Evolutionary conservation across 2,113 vertebrate genomes (phyloP).

Genomic region (Daphoenositta chrysoptera): DNA sequence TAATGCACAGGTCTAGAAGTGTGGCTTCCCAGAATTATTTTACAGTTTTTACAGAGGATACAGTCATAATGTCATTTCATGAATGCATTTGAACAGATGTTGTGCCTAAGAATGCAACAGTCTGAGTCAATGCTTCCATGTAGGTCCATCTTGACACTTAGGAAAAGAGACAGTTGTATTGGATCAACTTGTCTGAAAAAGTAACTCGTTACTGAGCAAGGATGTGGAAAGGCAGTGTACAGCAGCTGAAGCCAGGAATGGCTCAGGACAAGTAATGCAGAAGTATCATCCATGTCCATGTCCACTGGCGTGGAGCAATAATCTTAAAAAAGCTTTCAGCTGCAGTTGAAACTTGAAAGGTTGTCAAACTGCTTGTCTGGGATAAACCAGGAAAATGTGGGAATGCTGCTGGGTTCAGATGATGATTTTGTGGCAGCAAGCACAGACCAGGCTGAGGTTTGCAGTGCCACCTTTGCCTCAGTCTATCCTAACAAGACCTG

Average conservation of each 20-base stretch:
- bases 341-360: not conserved
- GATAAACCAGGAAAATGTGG: not conserved
- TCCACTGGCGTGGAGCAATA: not conserved
- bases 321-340: not conserved
- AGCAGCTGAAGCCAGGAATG: not conserved
- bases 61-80: not conserved
- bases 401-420: not conserved
- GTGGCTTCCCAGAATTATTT: not conserved
- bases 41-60: not conserved
- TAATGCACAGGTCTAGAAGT: not conserved
- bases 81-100: not conserved
- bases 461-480: not conserved
- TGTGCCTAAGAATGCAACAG: not conserved
- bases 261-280: not conserved
- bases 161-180: not conserved
- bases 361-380: not conserved
- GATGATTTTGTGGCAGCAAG: not conserved
- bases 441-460: not conserved
- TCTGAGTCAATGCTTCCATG: not conserved
- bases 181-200: not conserved
- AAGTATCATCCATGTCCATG: not conserved
- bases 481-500: not conserved
- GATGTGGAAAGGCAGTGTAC: not conserved
- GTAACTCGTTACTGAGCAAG: not conserved
- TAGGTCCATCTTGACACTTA: not conserved